phyloP scores from a whole-genome alignment of 2,797 vertebrate species.

The Phalloptychus januarius region DNA sequence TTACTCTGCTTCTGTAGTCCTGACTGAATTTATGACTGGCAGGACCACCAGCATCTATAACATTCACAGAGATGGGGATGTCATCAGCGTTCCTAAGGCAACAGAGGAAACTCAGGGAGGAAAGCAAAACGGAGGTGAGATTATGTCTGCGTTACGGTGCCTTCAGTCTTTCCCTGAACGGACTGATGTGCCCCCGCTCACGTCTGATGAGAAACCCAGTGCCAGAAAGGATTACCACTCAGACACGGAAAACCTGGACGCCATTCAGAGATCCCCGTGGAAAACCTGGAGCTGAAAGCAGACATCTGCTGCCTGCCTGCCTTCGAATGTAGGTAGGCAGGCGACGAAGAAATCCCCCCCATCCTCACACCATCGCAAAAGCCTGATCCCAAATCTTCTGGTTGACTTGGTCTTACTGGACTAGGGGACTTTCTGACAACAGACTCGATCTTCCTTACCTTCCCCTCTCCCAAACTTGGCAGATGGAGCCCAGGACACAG shows the following conservation, averaged over 20 bases:
- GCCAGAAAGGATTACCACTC: slow-evolving; percentile 41
- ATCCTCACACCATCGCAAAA: slow-evolving; percentile 10
- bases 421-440: neutral
- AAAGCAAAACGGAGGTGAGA: slow-evolving; percentile 41
- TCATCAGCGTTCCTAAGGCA: slow-evolving; percentile 32
- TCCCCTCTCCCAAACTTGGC: slow-evolving; percentile 92
- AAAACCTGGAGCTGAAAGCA: slow-evolving; percentile 31
- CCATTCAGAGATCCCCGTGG: slow-evolving; percentile 49
- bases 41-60: slow-evolving; percentile 26
- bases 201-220: slow-evolving; percentile 63
- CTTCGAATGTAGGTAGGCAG: slow-evolving; percentile 14
- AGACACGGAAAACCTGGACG: slow-evolving; percentile 40
- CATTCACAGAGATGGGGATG: slow-evolving; percentile 24
- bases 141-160: slow-evolving; percentile 49
- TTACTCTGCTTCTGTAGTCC: slow-evolving; percentile 25
- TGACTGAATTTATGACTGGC: slow-evolving; percentile 39
- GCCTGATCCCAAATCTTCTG: neutral
- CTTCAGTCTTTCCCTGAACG: slow-evolving; percentile 48
- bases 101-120: slow-evolving; percentile 28
- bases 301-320: slow-evolving; percentile 12
- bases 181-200: slow-evolving; percentile 40
- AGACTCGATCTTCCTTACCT: slow-evolving; percentile 79
- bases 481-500: slow-evolving; percentile 86
- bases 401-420: neutral
- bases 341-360: neutral